phyloP scores from a whole-genome alignment of 2,888 invertebrate species.

The Nomada lathburiana region DNA sequence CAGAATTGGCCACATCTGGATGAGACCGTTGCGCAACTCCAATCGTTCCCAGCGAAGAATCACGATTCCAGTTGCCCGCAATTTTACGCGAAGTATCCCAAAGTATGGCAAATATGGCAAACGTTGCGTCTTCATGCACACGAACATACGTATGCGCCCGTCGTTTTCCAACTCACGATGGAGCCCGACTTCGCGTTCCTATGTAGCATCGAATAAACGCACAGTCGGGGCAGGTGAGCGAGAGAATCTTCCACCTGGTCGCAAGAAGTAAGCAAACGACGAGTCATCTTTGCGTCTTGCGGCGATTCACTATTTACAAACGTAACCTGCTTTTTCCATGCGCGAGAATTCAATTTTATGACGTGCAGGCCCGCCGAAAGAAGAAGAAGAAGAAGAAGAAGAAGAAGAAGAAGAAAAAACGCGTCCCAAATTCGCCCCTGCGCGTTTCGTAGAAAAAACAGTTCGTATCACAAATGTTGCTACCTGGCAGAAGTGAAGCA shows the following conservation, averaged over 20 bases:
- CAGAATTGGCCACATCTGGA: constrained; percentile 3
- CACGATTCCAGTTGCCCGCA: constrained; percentile 21
- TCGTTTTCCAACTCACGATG: constrained; percentile 15
- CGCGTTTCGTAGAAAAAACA: constrained; percentile 33
- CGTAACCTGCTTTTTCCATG: constrained; percentile 14
- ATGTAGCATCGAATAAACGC: constrained; percentile 35
- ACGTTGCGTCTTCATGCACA: constrained; percentile 33
- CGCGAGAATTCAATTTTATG: background rate
- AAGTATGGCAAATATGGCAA: constrained; percentile 61
- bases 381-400: too few relatives aligned
- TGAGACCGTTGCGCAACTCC: constrained; percentile 13
- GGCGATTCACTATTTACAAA: constrained; percentile 56
- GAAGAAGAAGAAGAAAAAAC: background rate
- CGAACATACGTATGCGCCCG: constrained; percentile 8
- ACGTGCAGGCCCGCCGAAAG: too few relatives aligned
- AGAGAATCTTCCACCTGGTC: constrained; percentile 23
- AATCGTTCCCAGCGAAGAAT: background rate
- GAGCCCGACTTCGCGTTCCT: background rate
- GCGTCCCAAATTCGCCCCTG: background rate
- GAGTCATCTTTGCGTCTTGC: constrained; percentile 31
- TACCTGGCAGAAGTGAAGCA: constrained; percentile 22
- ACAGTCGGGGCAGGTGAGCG: constrained; percentile 18
- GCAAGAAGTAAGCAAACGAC: constrained; percentile 27
- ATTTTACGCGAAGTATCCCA: constrained; percentile 27
- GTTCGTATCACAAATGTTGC: constrained; percentile 55